Evolutionary conservation across 2,113 vertebrate genomes (phyloP).

Genomic region (Lynx canadensis): DNA sequence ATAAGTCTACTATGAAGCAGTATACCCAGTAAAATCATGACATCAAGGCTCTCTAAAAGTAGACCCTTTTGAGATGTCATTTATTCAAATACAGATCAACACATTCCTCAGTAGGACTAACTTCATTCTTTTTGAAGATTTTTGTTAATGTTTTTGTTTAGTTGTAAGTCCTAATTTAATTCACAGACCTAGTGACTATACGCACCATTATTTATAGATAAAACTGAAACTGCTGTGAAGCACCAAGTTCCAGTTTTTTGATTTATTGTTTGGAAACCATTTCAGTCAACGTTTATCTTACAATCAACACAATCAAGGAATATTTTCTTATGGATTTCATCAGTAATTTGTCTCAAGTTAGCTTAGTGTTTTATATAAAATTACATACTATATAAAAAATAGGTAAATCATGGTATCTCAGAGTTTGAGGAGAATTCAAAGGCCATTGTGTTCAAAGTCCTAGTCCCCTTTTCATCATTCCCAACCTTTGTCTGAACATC

Average conservation of each 20-base stretch:
- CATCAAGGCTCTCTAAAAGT: background rate
- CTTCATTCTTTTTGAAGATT: background rate
- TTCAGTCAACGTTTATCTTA: background rate
- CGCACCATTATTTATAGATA: background rate
- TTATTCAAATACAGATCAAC: background rate
- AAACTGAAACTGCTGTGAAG: background rate
- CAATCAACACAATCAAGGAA: background rate
- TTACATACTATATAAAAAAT: background rate
- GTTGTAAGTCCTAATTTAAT: background rate
- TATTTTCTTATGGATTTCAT: slow-evolving; percentile 18
- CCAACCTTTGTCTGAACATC: background rate
- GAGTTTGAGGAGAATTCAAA: slow-evolving; percentile 17
- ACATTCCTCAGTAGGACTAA: background rate
- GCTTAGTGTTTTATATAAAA: slow-evolving; percentile 45
- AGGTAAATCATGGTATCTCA: slow-evolving; percentile 24
- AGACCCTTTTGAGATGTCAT: background rate
- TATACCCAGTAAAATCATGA: background rate
- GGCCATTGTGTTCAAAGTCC: background rate
- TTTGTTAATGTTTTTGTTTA: slow-evolving; percentile 12
- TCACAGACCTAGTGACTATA: background rate
- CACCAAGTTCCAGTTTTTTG: slow-evolving; percentile 15
- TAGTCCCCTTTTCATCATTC: background rate
- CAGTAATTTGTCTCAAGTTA: background rate
- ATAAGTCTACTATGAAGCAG: background rate
- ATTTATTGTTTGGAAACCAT: slow-evolving; percentile 20